Percentiles rank a stretch among this genome's conserved stretches.
These are phyloP conservation scores for Pseudomyrmex sp. DNA, from an alignment of 1,140 invertebrate species.

Conservation along the genomic window DNA sequence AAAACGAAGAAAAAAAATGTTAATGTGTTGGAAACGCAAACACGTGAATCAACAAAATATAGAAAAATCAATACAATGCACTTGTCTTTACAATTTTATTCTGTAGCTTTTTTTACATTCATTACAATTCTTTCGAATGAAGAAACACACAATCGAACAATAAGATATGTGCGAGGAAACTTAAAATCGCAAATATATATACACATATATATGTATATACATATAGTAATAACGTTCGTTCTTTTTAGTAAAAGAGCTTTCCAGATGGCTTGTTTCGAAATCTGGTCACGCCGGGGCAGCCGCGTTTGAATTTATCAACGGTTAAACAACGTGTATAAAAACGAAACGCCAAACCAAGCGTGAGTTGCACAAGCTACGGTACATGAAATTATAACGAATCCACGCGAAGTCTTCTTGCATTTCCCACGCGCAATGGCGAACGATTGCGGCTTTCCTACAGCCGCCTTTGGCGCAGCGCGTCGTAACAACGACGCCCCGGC, in stretches of 20 bases:
- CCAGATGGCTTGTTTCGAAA: neutral
- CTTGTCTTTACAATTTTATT: no score
- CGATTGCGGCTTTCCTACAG: conserved; percentile 8
- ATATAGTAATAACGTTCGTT: no score
- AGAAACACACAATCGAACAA: no score
- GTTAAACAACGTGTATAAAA: neutral
- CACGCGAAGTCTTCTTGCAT: conserved; percentile 40
- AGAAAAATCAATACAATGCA: no score
- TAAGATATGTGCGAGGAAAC: no score
- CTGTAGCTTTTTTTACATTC: no score
- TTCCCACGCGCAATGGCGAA: neutral
- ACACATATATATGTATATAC: no score
- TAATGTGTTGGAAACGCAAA: no score
- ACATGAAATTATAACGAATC: conserved; percentile 69
- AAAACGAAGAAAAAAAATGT: no score
- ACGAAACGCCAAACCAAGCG: conserved; percentile 37
- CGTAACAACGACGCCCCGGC: neutral
- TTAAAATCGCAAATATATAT: no score
- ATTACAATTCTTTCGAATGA: no score
- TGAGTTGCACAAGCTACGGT: conserved; percentile 28
- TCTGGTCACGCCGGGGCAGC: neutral
- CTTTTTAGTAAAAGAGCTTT: neutral
- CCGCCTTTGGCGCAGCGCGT: neutral
- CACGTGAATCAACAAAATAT: no score
- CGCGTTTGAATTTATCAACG: conserved; percentile 5